Evolutionary conservation across 2,888 invertebrate species (phyloP).

Genomic region (Oxytorus armatus): DNA sequence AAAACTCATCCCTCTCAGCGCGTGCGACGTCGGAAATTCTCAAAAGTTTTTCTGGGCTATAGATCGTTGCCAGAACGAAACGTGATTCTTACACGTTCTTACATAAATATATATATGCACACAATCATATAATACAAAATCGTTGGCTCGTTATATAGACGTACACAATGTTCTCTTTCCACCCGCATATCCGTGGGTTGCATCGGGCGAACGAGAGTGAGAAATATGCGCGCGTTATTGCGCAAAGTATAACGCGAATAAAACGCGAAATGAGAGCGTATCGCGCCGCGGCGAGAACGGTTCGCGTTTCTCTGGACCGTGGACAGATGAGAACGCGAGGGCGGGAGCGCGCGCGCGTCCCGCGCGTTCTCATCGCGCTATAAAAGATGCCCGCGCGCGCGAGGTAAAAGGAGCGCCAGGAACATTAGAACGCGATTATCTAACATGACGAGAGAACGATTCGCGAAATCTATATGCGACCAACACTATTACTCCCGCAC

Average conservation of each 20-base stretch:
- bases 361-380: too few species aligned
- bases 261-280: slow-evolving; percentile 36
- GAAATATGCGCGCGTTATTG: slow-evolving; percentile 27
- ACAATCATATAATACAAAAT: too few species aligned
- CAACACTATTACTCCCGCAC: neutral
- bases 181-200: neutral
- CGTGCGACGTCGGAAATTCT: slow-evolving; percentile 44
- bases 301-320: slow-evolving; percentile 43
- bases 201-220: slow-evolving; percentile 6
- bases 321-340: neutral
- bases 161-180: slow-evolving; percentile 13
- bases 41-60: slow-evolving; percentile 35
- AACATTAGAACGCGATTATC: slow-evolving; percentile 50
- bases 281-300: neutral
- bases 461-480: too few species aligned
- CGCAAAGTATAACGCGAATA: slow-evolving; percentile 1
- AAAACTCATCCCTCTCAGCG: slow-evolving; percentile 31
- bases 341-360: too few species aligned
- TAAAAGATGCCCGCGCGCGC: slow-evolving; percentile 25
- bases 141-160: neutral
- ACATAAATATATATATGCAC: too few species aligned
- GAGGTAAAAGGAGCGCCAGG: slow-evolving; percentile 20
- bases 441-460: slow-evolving; percentile 31
- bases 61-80: slow-evolving; percentile 45
- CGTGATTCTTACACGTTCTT: slow-evolving; percentile 23